Conservation (phyloP, 37 sponge, comb jelly and placozoan species). For the Halichondria panicea region DNA sequence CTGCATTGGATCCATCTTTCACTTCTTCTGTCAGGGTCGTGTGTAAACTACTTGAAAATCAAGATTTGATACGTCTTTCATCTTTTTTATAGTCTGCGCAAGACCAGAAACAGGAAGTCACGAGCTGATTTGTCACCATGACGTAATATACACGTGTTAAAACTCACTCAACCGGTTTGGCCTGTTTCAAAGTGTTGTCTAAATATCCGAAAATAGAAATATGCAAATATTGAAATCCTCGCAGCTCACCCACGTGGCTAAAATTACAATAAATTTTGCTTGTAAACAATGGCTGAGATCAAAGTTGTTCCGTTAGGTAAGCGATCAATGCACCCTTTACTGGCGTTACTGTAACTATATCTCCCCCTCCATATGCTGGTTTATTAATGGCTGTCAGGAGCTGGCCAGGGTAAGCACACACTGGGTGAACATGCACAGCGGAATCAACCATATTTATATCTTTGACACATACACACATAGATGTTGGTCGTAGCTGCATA, state of each 20-base stretch:
- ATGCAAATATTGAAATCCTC: constrained; percentile 5
- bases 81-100: constrained; percentile 40
- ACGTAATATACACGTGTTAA: constrained; percentile 11
- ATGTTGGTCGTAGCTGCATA: constrained; percentile 95
- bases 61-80: no score
- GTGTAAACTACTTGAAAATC: no score
- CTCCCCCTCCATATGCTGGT: background rate
- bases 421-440: background rate
- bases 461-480: constrained; percentile 24
- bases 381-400: constrained; percentile 30
- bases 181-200: constrained; percentile 33
- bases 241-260: no score
- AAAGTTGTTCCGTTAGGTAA: constrained; percentile 82
- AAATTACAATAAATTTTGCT: background rate
- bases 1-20: constrained; percentile 50
- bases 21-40: no score
- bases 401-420: constrained; percentile 69
- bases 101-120: constrained; percentile 35
- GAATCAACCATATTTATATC: background rate
- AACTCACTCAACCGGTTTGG: constrained; percentile 34
- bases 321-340: background rate
- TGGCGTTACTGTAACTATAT: background rate
- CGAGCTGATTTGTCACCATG: constrained; percentile 11
- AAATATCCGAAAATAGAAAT: constrained; percentile 13
- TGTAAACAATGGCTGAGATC: constrained; percentile 71